Evolutionary conservation across 1,140 invertebrate genomes (phyloP), one percentile per base, ranked within the genome.

Genomic region (Physella acuta): DNA sequence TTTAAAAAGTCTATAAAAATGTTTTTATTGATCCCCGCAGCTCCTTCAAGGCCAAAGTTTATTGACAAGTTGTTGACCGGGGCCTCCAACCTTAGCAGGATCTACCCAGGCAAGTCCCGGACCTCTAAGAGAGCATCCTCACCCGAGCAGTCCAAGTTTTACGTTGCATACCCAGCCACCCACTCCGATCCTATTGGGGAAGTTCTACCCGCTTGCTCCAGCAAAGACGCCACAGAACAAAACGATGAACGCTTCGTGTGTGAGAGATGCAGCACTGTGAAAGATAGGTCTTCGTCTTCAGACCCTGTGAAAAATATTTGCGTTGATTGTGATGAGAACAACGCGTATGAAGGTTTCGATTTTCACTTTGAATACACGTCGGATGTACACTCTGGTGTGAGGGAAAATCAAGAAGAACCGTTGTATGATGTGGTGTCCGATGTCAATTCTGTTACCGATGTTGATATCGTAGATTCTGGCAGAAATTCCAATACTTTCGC

Each of bases 11-110:
- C n/a, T n/a, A n/a, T n/a, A n/a, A n/a, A n/a, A n/a, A n/a, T n/a
- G n/a, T n/a, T n/a, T n/a, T 67, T 69, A 59, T 71, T 1, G 58
- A 17, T 37, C 5, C 55, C 73, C 71, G 16, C 73, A 78, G 77
- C 73, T 28, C 75, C 75, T 26, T 68, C 73, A 52, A 78, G 76
- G 60, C 77, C 77, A 20, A 78, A 77, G 62, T 78, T 78, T 70
- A 70, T 78, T 34, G 74, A 78, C 44, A 71, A 71, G 26, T 39
- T 78, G 28, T 74, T 78, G 36, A 73, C 70, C 36, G 73, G 76
- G 36, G 71, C 71, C 14, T 60, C 74, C 20, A 65, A 68, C 5
- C 51, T 66, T 26, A 70, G 37, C 31, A 76, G 70, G 58, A 70
- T 56, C 28, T 60, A 26, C 20, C 31, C 51, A 26, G 62, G 26